Conservation (phyloP, 2,797 vertebrate species). For the Melanotaenia parkinsoni region DNA sequence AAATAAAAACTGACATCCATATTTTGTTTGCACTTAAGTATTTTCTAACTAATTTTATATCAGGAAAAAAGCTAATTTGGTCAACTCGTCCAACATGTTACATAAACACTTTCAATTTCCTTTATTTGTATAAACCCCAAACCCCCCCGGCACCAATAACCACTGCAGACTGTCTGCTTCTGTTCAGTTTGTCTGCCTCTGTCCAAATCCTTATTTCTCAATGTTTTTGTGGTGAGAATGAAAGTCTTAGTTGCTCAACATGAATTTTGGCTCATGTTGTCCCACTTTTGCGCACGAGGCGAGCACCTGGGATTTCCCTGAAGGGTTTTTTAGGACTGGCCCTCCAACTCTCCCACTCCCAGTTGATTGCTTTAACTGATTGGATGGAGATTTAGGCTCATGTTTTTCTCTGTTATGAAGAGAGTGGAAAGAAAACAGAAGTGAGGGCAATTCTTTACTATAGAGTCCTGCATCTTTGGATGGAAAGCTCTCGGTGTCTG, state of each 20-base stretch:
- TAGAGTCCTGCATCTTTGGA: constrained; percentile 36
- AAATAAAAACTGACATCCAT: background rate
- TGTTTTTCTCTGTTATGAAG: constrained; percentile 53
- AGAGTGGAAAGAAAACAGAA: constrained; percentile 29
- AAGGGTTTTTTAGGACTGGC: constrained; percentile 18
- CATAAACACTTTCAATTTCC: constrained; percentile 54
- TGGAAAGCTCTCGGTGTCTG: constrained; percentile 44
- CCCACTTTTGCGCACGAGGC: constrained; percentile 27
- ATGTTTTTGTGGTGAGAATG: constrained; percentile 46
- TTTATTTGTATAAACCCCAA: constrained; percentile 31
- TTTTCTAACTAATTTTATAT: constrained; percentile 52
- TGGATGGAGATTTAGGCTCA: constrained; percentile 40
- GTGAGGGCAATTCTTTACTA: constrained; percentile 20
- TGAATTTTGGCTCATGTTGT: constrained; percentile 35
- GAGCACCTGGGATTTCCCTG: constrained; percentile 55
- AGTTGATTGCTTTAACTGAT: constrained; percentile 48
- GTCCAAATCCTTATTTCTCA: constrained; percentile 48
- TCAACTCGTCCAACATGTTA: constrained; percentile 41
- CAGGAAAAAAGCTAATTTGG: constrained; percentile 26
- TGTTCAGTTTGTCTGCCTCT: constrained; percentile 20
- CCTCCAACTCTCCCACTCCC: background rate
- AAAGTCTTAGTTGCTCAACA: constrained; percentile 61
- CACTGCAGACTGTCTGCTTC: constrained; percentile 59
- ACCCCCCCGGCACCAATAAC: constrained; percentile 55
- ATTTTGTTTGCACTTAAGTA: constrained; percentile 20